These are phyloP conservation scores for Andrena bucephala DNA, from an alignment of 2,888 invertebrate species.

Conservation along the genomic window DNA sequence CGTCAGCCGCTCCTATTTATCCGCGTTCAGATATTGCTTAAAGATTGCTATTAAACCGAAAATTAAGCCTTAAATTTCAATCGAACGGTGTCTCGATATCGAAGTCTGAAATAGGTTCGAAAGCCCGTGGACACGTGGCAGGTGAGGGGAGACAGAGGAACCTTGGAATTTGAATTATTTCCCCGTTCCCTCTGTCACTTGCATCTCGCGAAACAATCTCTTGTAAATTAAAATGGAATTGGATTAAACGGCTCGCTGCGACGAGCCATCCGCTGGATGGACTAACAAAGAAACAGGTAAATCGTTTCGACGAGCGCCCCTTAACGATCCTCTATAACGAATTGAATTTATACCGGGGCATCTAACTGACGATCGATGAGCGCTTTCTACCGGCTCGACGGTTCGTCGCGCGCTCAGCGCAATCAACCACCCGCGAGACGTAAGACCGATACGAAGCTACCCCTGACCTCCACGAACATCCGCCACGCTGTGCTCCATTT, in stretches of 20 bases:
- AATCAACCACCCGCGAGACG: background rate
- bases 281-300: constrained; percentile 25
- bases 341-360: constrained; percentile 10
- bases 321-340: constrained; percentile 8
- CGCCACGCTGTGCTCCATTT: background rate
- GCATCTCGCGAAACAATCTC: constrained; percentile 55
- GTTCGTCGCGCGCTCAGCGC: background rate
- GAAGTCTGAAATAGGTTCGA: background rate
- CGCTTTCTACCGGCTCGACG: background rate
- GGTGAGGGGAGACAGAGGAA: background rate
- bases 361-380: background rate
- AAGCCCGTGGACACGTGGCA: background rate
- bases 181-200: constrained; percentile 54
- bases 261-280: constrained; percentile 33
- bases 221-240: constrained; percentile 64
- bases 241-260: constrained; percentile 51
- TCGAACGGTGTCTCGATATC: background rate
- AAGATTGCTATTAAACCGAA: background rate
- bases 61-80: too few relatives aligned
- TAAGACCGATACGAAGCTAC: background rate
- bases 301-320: constrained; percentile 2
- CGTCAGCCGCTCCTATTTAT: background rate
- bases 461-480: constrained; percentile 2
- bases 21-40: background rate
- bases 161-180: constrained; percentile 55